phyloP scores from a whole-genome alignment of 2,113 vertebrate species.

The Grammomys dolichurus region DNA sequence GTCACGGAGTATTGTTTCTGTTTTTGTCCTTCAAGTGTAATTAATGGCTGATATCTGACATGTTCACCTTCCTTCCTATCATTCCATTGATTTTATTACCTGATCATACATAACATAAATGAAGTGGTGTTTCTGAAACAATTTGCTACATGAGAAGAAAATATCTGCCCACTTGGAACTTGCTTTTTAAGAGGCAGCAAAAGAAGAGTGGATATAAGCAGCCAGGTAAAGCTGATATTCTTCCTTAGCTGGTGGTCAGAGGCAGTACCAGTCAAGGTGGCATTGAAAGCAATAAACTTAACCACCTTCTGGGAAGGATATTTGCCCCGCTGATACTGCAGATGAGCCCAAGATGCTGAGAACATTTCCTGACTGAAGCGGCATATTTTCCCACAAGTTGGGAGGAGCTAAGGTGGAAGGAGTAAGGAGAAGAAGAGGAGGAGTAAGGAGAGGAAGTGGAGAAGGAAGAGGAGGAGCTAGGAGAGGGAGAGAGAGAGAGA shows the following conservation, averaged over 20 bases:
- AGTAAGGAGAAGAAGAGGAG: too few relatives aligned
- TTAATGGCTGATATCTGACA: background rate
- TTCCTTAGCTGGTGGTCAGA: conserved; percentile 26
- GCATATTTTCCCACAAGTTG: too few relatives aligned
- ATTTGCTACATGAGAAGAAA: conserved; percentile 70
- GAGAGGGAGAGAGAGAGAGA: too few relatives aligned
- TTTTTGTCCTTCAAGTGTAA: background rate
- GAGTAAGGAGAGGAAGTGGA: too few relatives aligned
- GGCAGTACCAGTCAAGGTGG: conserved; percentile 72
- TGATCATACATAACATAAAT: background rate
- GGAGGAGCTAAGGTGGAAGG: too few relatives aligned
- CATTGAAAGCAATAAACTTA: conserved; percentile 77
- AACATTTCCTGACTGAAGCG: background rate
- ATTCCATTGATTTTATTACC: conserved; percentile 60
- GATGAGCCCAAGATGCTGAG: conserved; percentile 46
- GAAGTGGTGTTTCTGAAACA: conserved; percentile 47
- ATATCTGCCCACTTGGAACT: background rate
- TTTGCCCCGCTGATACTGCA: conserved; percentile 53
- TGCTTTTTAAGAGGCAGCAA: conserved; percentile 61
- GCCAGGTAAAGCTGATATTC: conserved; percentile 42
- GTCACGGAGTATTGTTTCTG: background rate
- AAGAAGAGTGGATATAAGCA: background rate
- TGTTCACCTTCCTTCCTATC: conserved; percentile 66
- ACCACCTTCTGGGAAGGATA: conserved; percentile 62
- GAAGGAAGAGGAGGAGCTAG: too few relatives aligned